Conservation (phyloP, 2,888 invertebrate species). For the Podabrus alpinus region DNA sequence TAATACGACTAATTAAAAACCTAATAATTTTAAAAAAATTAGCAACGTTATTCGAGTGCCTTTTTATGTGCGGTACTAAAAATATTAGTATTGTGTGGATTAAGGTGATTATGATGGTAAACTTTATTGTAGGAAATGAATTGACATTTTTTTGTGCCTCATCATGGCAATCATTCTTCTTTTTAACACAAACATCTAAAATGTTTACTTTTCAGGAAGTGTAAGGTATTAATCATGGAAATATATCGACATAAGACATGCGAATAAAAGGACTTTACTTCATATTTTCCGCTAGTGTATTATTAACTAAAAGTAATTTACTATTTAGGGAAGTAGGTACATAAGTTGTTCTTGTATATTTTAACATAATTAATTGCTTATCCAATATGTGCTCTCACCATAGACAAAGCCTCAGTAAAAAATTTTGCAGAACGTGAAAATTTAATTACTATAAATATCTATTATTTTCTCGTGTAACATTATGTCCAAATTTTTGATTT, state of each 20-base stretch:
- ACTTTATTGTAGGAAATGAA: background rate
- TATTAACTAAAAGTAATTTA: background rate
- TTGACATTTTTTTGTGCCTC: constrained; percentile 6
- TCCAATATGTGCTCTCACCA: background rate
- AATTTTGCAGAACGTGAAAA: background rate
- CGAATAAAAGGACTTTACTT: background rate
- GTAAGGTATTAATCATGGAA: constrained; percentile 36
- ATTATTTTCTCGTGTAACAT: background rate
- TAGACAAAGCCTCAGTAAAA: background rate
- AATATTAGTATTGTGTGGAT: background rate
- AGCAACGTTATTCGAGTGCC: background rate
- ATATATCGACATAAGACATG: constrained; percentile 8
- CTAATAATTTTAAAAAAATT: background rate
- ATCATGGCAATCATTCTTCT: constrained; percentile 16
- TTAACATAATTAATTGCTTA: background rate
- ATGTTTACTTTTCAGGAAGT: constrained; percentile 35
- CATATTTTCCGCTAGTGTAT: background rate
- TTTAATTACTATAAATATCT: background rate
- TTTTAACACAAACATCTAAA: constrained; percentile 19
- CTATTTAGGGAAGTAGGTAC: background rate
- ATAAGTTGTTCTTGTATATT: background rate
- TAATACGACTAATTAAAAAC: background rate
- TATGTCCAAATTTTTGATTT: background rate
- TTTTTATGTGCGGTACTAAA: background rate
- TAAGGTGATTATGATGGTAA: background rate